A percentile compares a stretch with the other conserved stretches of the same genome.
Conservation (phyloP, 2,113 vertebrate species). For the Redunca redunca region DNA sequence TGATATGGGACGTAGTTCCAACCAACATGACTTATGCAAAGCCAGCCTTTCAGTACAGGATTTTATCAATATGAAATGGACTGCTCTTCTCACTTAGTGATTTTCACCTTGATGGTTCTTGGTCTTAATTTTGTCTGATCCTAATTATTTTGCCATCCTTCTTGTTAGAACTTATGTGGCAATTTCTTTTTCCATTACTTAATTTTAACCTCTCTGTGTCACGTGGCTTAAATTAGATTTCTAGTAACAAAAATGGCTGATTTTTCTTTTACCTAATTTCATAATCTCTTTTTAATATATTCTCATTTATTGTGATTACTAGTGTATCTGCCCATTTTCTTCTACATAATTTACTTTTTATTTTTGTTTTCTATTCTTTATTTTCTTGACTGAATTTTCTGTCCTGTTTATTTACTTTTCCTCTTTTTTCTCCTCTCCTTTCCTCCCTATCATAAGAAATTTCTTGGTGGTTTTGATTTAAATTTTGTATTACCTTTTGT, state of each 20-base stretch:
- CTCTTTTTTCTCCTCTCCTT: neutral
- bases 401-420: neutral
- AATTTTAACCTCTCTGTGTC: neutral
- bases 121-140: neutral
- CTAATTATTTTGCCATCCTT: neutral
- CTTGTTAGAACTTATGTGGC: neutral
- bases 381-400: neutral
- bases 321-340: neutral
- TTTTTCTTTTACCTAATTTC: neutral
- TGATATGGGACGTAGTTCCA: neutral
- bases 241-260: neutral
- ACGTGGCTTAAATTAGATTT: neutral
- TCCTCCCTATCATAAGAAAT: neutral
- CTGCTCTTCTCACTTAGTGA: neutral
- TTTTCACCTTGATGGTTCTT: neutral
- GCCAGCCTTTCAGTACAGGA: neutral
- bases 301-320: neutral
- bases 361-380: neutral
- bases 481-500: neutral
- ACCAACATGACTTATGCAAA: neutral
- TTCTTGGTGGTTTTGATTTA: constrained; percentile 8
- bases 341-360: neutral
- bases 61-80: neutral
- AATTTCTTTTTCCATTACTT: neutral
- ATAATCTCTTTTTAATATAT: neutral